A percentile compares a stretch with the other conserved stretches of the same genome.
phyloP scores from a whole-genome alignment of 2,888 invertebrate genomes.

The Scaptomyza cyrtandrae region DNA sequence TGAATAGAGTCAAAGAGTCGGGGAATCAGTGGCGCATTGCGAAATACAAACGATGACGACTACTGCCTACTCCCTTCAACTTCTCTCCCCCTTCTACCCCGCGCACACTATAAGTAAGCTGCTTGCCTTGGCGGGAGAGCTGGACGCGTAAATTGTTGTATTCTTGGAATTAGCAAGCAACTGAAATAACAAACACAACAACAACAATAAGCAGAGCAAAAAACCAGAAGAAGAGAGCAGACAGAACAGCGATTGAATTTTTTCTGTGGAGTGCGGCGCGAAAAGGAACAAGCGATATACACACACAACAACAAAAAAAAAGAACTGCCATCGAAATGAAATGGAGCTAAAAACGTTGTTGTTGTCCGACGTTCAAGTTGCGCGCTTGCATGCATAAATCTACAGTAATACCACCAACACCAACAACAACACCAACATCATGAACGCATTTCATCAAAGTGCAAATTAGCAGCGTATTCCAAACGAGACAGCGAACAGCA shows the following conservation, averaged over 20 bases:
- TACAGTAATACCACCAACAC: conserved; percentile 69
- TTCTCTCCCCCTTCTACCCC: background rate
- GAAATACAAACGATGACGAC: conserved; percentile 56
- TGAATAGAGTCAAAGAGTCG: conserved; percentile 44
- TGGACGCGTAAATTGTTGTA: conserved; percentile 75
- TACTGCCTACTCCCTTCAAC: conserved; percentile 2
- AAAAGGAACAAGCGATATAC: conserved; percentile 23
- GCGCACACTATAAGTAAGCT: conserved; percentile 6
- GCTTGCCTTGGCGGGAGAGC: conserved; percentile 70
- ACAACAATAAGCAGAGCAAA: conserved; percentile 22
- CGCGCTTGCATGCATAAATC: conserved; percentile 74
- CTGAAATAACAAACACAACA: conserved; percentile 27
- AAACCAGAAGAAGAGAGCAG: conserved; percentile 6
- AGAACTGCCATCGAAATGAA: conserved; percentile 65
- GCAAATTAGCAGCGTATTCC: conserved; percentile 78
- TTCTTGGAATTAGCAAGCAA: conserved; percentile 77
- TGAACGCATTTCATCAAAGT: conserved; percentile 79
- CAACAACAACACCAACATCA: conserved; percentile 29
- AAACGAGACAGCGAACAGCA: conserved; percentile 53
- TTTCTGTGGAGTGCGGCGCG: conserved; percentile 36
- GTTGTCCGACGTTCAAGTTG: conserved; percentile 28
- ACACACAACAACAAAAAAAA: conserved; percentile 7
- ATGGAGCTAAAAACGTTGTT: conserved; percentile 65
- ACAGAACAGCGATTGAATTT: conserved; percentile 46
- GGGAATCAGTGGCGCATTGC: conserved; percentile 67